phyloP scores from a whole-genome alignment of 2,797 vertebrate genomes.

The Avahi laniger region DNA sequence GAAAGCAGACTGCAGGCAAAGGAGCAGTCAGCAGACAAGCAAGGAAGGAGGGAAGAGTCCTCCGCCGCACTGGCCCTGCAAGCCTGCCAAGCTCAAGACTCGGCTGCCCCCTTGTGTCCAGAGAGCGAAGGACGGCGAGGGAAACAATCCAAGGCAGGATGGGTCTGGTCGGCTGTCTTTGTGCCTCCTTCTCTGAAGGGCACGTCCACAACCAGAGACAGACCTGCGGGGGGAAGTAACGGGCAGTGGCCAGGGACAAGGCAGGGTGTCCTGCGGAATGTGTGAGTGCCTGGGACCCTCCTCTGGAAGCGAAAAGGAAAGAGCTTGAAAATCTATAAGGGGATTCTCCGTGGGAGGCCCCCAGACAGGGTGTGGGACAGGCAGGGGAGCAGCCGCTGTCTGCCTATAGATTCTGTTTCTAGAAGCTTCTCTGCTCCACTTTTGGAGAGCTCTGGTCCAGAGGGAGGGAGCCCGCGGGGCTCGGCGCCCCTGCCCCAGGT shows the following conservation, averaged over 20 bases:
- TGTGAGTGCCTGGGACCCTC: background rate
- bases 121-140: background rate
- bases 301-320: background rate
- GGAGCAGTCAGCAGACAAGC: background rate
- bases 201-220: background rate
- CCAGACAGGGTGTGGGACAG: no score
- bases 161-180: background rate
- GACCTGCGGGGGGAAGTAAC: background rate
- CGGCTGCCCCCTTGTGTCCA: conserved; percentile 69
- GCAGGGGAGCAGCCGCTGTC: background rate
- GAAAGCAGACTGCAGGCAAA: background rate
- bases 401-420: background rate
- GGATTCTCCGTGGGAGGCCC: background rate
- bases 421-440: background rate
- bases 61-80: rapidly evolving
- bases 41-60: background rate
- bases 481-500: background rate
- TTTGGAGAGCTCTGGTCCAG: background rate
- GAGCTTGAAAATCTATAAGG: background rate
- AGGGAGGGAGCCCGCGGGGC: no score
- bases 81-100: conserved; percentile 5
- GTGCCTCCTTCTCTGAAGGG: background rate
- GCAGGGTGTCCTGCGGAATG: background rate
- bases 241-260: background rate
- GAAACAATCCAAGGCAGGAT: background rate